Evolutionary conservation across 2,113 vertebrate species (phyloP).

Genomic region (Bettongia penicillata): DNA sequence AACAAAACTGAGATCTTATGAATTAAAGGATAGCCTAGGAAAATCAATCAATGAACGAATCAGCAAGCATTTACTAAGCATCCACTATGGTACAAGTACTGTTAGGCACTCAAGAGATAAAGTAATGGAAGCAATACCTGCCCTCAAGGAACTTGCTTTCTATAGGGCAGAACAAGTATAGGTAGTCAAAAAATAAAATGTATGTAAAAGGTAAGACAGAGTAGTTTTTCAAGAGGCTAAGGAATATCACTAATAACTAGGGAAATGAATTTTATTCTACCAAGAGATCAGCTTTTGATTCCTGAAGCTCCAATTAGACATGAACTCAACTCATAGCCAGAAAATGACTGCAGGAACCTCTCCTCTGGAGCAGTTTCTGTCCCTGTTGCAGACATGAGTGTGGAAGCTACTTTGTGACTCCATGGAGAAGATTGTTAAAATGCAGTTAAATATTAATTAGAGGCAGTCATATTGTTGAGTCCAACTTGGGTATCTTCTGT

Average conservation of each 20-base stretch:
- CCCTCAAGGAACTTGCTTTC: background rate
- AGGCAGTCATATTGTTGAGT: background rate
- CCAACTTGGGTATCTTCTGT: background rate
- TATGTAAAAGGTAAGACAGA: background rate
- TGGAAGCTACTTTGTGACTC: background rate
- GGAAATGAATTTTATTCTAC: background rate
- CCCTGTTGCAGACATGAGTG: background rate
- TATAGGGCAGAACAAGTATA: rapidly evolving
- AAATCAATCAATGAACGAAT: background rate
- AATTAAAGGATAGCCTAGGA: background rate
- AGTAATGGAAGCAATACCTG: background rate
- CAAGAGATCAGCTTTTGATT: background rate
- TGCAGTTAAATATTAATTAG: background rate
- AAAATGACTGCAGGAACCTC: background rate
- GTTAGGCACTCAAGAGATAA: background rate
- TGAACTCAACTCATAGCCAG: background rate
- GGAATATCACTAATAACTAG: background rate
- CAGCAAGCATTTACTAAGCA: background rate
- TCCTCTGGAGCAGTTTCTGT: background rate
- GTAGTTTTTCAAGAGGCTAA: background rate
- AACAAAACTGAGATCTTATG: background rate
- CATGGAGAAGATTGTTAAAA: background rate
- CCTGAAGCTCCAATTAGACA: background rate
- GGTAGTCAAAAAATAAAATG: background rate
- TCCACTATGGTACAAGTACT: background rate